Evolutionary conservation across 2,888 invertebrate species (phyloP).

Genomic region (Dascillus cervinus): DNA sequence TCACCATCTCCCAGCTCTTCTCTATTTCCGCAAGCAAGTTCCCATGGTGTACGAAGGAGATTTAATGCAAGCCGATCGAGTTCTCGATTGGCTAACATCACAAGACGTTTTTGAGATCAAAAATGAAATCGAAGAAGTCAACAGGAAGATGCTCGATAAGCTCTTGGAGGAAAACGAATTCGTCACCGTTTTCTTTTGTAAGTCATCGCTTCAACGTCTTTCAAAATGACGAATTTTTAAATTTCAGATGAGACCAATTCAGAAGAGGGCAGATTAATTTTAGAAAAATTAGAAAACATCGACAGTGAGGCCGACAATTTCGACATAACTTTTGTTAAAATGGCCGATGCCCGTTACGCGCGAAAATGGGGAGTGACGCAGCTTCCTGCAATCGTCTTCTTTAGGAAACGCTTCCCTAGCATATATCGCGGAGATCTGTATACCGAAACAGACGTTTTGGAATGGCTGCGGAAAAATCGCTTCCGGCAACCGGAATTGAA

Average conservation of each 20-base stretch:
- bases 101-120: constrained; percentile 93
- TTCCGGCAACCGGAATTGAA: constrained; percentile 89
- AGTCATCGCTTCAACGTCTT: constrained; percentile 38
- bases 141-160: constrained; percentile 93
- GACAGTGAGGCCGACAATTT: constrained; percentile 92
- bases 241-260: constrained; percentile 70
- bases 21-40: constrained; percentile 73
- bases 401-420: constrained; percentile 84
- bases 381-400: constrained; percentile 85
- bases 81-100: constrained; percentile 84
- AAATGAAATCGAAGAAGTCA: constrained; percentile 95
- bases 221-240: constrained; percentile 5
- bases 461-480: constrained; percentile 88
- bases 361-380: constrained; percentile 91
- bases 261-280: constrained; percentile 71
- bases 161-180: constrained; percentile 91
- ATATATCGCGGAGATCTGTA: constrained; percentile 84
- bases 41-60: constrained; percentile 88
- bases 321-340: constrained; percentile 91
- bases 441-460: constrained; percentile 78
- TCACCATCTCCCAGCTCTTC: constrained; percentile 75
- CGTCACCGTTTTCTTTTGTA: constrained; percentile 92
- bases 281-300: constrained; percentile 84
- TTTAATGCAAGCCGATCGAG: constrained; percentile 75
- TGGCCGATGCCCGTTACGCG: constrained; percentile 85